Evolutionary conservation across 2,797 vertebrate species (phyloP), one percentile per base, ranked within the genome.

Genomic region (Propithecus deckenii): DNA sequence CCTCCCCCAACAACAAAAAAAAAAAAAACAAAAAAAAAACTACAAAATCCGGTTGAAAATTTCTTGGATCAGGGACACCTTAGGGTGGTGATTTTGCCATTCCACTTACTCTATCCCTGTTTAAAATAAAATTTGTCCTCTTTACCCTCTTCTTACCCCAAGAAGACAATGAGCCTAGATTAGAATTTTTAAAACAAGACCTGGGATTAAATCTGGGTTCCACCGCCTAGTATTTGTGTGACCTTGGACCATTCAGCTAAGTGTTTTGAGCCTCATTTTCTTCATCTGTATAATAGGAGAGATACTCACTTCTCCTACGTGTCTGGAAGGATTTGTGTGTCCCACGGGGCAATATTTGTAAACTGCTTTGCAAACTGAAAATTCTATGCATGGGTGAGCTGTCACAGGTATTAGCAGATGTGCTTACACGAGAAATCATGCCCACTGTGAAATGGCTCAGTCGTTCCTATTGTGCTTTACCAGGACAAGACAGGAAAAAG

Each of bases 1-100:
- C 55, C 25, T 59, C 4, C 10, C 10, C 3, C 8, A 20, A 7
- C 6, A 7, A 7, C 8, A 5, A 52, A 17, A 52, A 4, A 8
- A 22, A 23, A 7, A 25, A 10, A n/a, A n/a, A n/a, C n/a, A n/a
- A n/a, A 25, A 59, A 25, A 57, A 25, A 4, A 1, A 4, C 57
- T 59, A 12, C 57, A 59, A 59, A 59, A 59, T 11, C 25, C 28
- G 4, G 57, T 59, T 59, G 76, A 15, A 52, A 35, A 22, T 4
- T 4, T 52, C 8, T 14, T 2, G 4, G 14, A 18, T 10, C 61
- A 38, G 7, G 8, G 35, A 76, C 57, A 59, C 12, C n/a, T 38
- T 52, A 13, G 52, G 50, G 13, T 48, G 10, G 28, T 2, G 1
- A 23, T 11, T 63, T 32, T 7, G 20, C 30, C 9, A 1, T 72